Conservation (phyloP, 30 jellyfish, hydroid and myxozoan genomes). For the Turritopsis rubra region DNA sequence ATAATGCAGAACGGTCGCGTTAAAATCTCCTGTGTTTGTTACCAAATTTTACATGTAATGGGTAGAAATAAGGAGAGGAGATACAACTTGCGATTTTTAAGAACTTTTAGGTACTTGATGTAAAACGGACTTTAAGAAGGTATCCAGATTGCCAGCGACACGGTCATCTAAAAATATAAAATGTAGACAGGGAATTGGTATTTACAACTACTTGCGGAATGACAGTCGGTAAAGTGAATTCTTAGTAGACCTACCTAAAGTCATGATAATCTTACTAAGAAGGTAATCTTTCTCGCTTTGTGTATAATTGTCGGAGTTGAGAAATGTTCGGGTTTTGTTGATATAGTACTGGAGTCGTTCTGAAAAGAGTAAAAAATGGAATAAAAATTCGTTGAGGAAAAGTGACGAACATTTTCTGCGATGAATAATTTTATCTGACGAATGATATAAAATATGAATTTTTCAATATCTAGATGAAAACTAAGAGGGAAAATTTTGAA, state of each 20-base stretch:
- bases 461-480: too few species aligned
- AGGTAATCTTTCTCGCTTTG: neutral
- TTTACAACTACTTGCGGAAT: too few species aligned
- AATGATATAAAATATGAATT: too few species aligned
- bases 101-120: neutral
- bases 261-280: neutral
- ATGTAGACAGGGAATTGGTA: too few species aligned
- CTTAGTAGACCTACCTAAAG: slow-evolving; percentile 7
- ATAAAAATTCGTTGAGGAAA: too few species aligned
- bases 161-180: neutral
- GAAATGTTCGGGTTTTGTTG: neutral
- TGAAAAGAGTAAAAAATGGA: neutral
- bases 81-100: neutral
- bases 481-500: too few species aligned
- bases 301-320: neutral
- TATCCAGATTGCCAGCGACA: slow-evolving; percentile 3
- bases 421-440: too few species aligned
- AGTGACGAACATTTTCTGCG: too few species aligned
- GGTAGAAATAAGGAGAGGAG: neutral
- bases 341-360: neutral
- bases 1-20: too few species aligned
- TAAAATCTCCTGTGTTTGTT: too few species aligned
- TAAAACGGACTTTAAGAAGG: slow-evolving; percentile 1
- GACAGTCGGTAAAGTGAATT: too few species aligned
- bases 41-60: neutral